A percentile compares a stretch with the other conserved stretches of the same genome.
These are phyloP conservation scores for Papilio aristodemus DNA, from an alignment of 1,140 invertebrate species.

Conservation along the genomic window DNA sequence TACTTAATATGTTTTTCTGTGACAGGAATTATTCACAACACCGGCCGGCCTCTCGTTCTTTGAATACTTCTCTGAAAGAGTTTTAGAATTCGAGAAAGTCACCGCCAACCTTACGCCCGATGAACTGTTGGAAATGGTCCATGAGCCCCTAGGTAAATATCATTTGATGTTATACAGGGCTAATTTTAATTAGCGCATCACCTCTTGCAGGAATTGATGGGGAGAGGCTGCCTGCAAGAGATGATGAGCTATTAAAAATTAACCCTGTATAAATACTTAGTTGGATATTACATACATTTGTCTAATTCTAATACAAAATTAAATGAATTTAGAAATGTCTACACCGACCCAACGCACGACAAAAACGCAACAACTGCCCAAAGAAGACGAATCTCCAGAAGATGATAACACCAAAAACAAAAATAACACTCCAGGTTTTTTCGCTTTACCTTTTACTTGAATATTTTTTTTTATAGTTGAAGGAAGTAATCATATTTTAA, in stretches of 20 bases:
- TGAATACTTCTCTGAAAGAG: constrained; percentile 66
- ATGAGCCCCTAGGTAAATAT: constrained; percentile 68
- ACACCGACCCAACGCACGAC: constrained; percentile 56
- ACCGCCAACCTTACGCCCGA: constrained; percentile 59
- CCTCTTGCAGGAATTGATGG: too few relatives aligned
- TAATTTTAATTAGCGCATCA: too few relatives aligned
- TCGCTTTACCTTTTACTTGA: constrained; percentile 18
- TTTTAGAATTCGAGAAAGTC: constrained; percentile 65
- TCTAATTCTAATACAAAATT: too few relatives aligned
- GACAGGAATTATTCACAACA: constrained; percentile 64
- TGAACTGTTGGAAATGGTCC: constrained; percentile 68
- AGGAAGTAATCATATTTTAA: neutral
- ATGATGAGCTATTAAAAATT: too few relatives aligned
- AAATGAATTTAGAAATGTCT: constrained; percentile 69
- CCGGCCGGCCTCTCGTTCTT: constrained; percentile 71
- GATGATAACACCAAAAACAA: constrained; percentile 54
- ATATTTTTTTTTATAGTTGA: neutral
- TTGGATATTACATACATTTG: too few relatives aligned
- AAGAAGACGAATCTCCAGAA: constrained; percentile 46
- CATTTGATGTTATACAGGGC: too few relatives aligned
- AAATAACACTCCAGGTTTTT: constrained; percentile 49
- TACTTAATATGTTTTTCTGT: constrained; percentile 25
- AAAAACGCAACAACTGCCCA: constrained; percentile 57
- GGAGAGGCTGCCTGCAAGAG: too few relatives aligned
- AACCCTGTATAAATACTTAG: too few relatives aligned